Conservation (phyloP, 2,797 vertebrate genomes). For the Molossus molossus region DNA sequence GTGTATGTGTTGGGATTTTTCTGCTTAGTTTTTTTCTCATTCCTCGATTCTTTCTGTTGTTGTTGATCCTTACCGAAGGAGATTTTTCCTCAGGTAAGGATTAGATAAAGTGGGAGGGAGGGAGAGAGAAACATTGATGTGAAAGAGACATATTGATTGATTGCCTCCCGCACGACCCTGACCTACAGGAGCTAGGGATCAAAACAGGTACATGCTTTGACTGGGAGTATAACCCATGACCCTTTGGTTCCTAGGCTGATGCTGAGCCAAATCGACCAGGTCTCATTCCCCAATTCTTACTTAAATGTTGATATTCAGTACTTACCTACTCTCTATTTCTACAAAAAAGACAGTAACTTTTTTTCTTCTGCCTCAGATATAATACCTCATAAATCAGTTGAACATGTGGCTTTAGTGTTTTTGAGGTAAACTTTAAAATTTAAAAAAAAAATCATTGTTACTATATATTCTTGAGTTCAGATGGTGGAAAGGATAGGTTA, state of each 20-base stretch:
- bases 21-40: not conserved
- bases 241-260: no score
- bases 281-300: not conserved
- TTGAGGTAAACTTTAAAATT: constrained; percentile 57
- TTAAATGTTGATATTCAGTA: constrained; percentile 8
- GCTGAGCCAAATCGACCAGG: no score
- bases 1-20: constrained; percentile 26
- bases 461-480: not conserved
- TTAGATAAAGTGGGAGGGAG: no score
- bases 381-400: constrained; percentile 36
- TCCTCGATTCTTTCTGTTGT: no score
- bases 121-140: no score
- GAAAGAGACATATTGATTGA: no score
- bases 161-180: no score
- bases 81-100: no score
- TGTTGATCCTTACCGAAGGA: no score
- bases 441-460: not conserved
- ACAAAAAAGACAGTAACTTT: not conserved
- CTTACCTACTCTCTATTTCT: not conserved
- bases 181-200: no score
- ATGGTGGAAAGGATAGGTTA: not conserved
- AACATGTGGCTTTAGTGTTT: constrained; percentile 36
- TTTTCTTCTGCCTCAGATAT: not conserved
- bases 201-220: no score
- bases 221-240: no score